These are phyloP conservation scores for Chinchilla lanigera DNA, from an alignment of 2,113 vertebrate genomes.

Conservation along the genomic window DNA sequence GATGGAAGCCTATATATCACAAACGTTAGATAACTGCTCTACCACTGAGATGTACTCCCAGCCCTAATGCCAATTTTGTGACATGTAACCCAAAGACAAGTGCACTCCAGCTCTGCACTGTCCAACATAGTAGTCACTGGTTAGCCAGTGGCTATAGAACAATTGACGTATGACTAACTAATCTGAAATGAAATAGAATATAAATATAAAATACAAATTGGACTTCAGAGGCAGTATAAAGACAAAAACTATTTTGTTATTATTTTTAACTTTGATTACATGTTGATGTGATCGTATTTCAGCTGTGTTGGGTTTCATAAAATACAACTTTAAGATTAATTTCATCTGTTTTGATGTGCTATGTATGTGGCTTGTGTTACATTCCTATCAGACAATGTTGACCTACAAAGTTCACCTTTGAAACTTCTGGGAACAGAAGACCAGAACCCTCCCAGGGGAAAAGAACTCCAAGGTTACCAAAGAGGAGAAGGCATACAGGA, in stretches of 20 bases:
- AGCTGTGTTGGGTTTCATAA: not conserved
- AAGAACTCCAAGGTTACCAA: not conserved
- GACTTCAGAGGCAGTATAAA: constrained; percentile 8
- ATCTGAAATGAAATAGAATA: not conserved
- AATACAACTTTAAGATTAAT: not conserved
- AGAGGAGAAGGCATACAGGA: not conserved
- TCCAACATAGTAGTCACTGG: not conserved
- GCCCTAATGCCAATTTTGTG: not conserved
- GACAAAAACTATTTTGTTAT: not conserved
- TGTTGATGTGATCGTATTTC: not conserved
- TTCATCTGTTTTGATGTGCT: not conserved
- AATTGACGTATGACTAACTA: not conserved
- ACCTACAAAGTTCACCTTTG: not conserved
- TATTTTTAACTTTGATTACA: not conserved
- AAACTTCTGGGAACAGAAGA: not conserved
- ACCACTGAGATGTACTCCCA: too few relatives aligned
- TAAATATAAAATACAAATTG: not conserved
- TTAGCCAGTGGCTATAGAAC: not conserved
- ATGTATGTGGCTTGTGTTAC: not conserved
- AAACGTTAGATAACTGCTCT: too few relatives aligned
- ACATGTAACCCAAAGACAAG: not conserved
- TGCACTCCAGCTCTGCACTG: not conserved
- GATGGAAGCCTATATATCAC: not conserved
- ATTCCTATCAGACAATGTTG: not conserved
- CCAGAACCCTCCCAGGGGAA: not conserved